phyloP scores from a whole-genome alignment of 2,797 vertebrate species.

The Hipposideros larvatus region DNA sequence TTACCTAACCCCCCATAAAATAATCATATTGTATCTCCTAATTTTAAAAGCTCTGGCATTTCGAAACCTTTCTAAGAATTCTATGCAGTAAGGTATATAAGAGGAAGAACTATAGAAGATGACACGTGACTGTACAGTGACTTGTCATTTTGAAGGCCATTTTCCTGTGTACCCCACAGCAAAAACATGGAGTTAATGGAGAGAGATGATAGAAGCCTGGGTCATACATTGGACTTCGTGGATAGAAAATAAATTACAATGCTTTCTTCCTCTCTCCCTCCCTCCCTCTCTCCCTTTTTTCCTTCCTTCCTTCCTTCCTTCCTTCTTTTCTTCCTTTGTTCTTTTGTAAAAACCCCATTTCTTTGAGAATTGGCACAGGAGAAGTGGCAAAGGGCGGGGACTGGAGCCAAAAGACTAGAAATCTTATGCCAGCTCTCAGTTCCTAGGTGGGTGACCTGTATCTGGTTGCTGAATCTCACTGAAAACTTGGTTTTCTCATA shows the following conservation, averaged over 20 bases:
- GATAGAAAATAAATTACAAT: background rate
- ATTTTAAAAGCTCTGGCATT: background rate
- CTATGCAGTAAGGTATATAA: background rate
- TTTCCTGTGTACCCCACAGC: no score
- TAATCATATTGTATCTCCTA: background rate
- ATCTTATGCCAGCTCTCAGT: background rate
- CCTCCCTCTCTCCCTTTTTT: fast-evolving
- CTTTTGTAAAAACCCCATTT: background rate
- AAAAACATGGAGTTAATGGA: background rate
- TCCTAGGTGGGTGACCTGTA: no score
- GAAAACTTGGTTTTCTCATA: background rate
- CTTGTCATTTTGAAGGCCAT: background rate
- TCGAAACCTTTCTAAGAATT: background rate
- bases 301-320: fast-evolving
- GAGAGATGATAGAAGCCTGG: fast-evolving
- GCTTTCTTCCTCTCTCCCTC: fast-evolving
- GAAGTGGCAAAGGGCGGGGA: background rate
- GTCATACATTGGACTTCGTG: background rate
- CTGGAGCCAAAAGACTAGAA: background rate
- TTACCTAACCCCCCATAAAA: background rate
- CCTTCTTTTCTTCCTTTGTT: background rate
- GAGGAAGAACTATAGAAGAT: background rate
- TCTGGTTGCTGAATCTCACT: background rate
- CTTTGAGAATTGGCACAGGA: fast-evolving
- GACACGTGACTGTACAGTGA: fast-evolving